Conservation (phyloP, 2,113 vertebrate genomes). For the Amazona guildingii region DNA sequence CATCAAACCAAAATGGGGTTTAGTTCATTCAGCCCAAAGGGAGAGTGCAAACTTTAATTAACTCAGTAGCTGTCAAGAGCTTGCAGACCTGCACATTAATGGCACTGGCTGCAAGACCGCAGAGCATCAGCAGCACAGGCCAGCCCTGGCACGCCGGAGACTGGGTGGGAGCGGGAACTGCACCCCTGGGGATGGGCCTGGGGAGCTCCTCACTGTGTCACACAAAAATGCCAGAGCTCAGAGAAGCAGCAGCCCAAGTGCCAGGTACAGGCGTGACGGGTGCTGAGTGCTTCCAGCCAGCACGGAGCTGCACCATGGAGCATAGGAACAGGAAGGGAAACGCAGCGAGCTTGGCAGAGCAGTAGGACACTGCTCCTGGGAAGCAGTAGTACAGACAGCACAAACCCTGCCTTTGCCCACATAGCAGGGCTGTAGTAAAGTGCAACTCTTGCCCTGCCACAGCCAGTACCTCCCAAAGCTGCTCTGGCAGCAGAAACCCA, state of each 20-base stretch:
- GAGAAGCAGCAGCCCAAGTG: not conserved
- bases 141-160: not conserved
- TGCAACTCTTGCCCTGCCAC: not conserved
- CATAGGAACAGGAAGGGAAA: not conserved
- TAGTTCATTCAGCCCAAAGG: not conserved
- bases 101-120: not conserved
- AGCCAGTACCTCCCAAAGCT: not conserved
- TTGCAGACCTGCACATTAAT: not conserved
- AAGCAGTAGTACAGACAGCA: not conserved
- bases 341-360: not conserved
- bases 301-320: rapidly evolving
- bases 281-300: not conserved
- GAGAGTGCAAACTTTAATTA: not conserved
- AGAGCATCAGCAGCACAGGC: not conserved
- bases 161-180: not conserved
- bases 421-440: not conserved
- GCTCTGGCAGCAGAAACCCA: not conserved
- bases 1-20: not conserved
- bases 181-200: not conserved
- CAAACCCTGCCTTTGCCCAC: not conserved
- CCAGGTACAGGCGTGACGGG: rapidly evolving
- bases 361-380: not conserved
- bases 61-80: not conserved
- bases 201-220: not conserved
- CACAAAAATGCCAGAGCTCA: not conserved